Evolutionary conservation across 2,797 vertebrate species (phyloP).

Genomic region (Pseudochirops corinnae): DNA sequence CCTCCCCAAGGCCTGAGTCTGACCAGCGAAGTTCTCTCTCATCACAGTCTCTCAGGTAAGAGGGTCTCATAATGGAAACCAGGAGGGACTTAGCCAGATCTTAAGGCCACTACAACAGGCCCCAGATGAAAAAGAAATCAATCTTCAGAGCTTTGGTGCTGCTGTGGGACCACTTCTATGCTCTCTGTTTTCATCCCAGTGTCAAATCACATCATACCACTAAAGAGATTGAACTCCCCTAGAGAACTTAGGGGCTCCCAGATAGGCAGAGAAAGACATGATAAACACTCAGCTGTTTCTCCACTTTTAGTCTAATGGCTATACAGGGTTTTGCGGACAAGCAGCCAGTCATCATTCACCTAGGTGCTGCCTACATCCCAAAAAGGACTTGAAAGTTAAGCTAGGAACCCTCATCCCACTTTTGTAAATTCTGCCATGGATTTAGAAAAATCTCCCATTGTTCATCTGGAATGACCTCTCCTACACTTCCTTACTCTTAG

Average conservation of each 20-base stretch:
- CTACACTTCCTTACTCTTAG: background rate
- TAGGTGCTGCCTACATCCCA: conserved; percentile 2
- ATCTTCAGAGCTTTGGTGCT: background rate
- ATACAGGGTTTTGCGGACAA: background rate
- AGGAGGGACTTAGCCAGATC: background rate
- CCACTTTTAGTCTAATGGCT: background rate
- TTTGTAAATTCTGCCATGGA: background rate
- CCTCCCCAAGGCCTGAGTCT: background rate
- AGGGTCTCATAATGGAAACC: background rate
- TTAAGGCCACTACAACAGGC: background rate
- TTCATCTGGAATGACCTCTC: background rate
- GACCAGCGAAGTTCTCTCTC: background rate
- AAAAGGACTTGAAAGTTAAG: background rate
- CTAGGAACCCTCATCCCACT: background rate
- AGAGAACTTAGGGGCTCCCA: background rate
- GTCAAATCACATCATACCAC: background rate
- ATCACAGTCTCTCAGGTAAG: background rate
- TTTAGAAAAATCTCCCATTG: background rate
- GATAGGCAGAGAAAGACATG: background rate
- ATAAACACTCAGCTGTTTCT: background rate
- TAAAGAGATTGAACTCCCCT: background rate
- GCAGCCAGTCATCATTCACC: fast-evolving
- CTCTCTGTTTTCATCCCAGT: background rate
- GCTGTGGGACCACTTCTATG: background rate
- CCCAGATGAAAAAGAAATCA: background rate